These are phyloP conservation scores for Meteorus cinctellus DNA, from an alignment of 2,888 invertebrate genomes.

Conservation along the genomic window DNA sequence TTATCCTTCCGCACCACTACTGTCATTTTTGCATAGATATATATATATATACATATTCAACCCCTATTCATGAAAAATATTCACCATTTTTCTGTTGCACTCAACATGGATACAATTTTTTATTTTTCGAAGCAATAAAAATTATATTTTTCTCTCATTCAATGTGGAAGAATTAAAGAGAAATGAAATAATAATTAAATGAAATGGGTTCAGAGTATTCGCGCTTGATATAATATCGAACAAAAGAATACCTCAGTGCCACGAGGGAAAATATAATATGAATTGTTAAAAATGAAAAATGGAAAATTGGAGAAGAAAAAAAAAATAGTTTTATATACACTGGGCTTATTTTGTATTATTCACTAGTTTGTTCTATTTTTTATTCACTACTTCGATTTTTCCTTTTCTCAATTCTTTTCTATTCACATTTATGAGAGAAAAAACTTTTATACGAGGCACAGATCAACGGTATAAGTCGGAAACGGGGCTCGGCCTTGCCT, in stretches of 20 bases:
- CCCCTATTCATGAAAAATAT: conserved; percentile 33
- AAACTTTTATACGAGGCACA: background rate
- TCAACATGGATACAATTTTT: conserved; percentile 10
- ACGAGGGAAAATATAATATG: background rate
- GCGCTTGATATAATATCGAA: background rate
- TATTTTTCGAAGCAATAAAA: conserved; percentile 19
- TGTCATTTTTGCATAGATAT: conserved; percentile 13
- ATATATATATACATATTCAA: conserved; percentile 15
- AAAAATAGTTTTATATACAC: background rate
- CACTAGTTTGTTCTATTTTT: background rate
- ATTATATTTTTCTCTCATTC: conserved; percentile 25
- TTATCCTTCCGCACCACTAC: background rate
- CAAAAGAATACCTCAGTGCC: background rate
- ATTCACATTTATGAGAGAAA: background rate
- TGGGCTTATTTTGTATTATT: background rate
- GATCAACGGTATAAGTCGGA: background rate
- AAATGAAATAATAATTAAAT: background rate
- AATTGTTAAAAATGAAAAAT: background rate
- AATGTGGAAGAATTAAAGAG: background rate
- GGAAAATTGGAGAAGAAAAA: background rate
- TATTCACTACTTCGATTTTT: background rate
- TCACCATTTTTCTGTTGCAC: conserved; percentile 17
- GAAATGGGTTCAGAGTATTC: background rate
- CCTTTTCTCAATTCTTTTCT: background rate
- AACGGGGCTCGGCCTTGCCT: background rate